phyloP scores from a whole-genome alignment of 2,888 invertebrate genomes.

The Oasisia sp. region DNA sequence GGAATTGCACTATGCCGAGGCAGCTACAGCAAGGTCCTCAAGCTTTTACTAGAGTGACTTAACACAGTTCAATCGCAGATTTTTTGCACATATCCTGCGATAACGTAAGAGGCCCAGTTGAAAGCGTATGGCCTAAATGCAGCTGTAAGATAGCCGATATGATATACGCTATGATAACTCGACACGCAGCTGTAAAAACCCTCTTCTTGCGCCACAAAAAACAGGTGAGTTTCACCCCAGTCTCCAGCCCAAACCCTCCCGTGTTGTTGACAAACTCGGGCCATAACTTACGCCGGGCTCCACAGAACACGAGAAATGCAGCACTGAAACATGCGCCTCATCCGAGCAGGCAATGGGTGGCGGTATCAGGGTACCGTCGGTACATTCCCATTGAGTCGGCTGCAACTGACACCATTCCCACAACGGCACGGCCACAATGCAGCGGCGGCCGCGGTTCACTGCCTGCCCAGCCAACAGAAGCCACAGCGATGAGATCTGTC shows the following conservation, averaged over 20 bases:
- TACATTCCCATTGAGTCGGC: neutral
- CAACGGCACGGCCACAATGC: neutral
- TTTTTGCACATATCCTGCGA: neutral
- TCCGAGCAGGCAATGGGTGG: neutral
- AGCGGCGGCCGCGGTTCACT: neutral
- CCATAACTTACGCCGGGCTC: neutral
- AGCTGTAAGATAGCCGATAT: neutral
- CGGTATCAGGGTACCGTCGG: neutral
- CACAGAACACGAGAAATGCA: neutral
- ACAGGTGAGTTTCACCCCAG: neutral
- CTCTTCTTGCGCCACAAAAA: neutral
- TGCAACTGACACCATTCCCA: neutral
- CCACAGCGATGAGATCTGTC: neutral
- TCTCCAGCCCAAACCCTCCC: neutral
- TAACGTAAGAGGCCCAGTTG: neutral
- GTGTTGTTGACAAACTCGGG: neutral
- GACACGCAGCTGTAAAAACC: neutral
- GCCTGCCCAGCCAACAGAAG: neutral
- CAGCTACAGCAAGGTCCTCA: neutral
- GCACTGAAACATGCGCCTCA: neutral
- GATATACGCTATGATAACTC: neutral
- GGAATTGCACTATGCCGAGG: neutral
- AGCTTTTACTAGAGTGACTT: neutral
- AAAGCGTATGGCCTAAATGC: constrained; percentile 8
- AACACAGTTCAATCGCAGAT: neutral